Percentiles rank a stretch among this genome's conserved stretches.
Evolutionary conservation across 2,888 invertebrate species (phyloP).

Genomic region (Morpho helenor): DNA sequence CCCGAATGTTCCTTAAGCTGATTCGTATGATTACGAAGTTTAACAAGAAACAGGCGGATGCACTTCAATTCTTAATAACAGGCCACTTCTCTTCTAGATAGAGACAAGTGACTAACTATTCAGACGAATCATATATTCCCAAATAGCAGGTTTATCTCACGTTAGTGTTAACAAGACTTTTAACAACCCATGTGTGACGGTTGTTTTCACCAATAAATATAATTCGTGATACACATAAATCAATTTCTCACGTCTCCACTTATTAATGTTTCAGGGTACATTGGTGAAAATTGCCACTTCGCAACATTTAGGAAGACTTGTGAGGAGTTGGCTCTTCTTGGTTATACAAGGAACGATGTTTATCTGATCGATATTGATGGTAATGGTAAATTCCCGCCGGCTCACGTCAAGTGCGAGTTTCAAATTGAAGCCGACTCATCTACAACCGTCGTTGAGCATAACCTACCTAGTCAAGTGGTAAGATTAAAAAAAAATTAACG

Average conservation of each 20-base stretch:
- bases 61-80: no score
- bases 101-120: no score
- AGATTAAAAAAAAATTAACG: conserved; percentile 32
- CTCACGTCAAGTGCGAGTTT: conserved; percentile 95
- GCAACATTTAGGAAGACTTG: conserved; percentile 95
- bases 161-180: no score
- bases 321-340: conserved; percentile 92
- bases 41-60: no score
- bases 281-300: conserved; percentile 96
- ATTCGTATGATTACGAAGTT: no score
- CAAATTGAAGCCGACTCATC: conserved; percentile 93
- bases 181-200: no score
- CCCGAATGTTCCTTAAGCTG: no score
- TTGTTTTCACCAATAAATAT: no score
- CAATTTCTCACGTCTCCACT: background rate
- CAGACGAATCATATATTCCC: no score
- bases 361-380: conserved; percentile 97
- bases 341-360: conserved; percentile 93
- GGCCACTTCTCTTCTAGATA: no score
- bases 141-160: no score
- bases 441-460: conserved; percentile 93
- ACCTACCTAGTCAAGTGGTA: conserved; percentile 91
- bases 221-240: no score
- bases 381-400: conserved; percentile 94
- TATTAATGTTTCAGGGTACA: conserved; percentile 79